Evolutionary conservation across 1,140 invertebrate species (phyloP).

Genomic region (Drosophila pallidifrons): DNA sequence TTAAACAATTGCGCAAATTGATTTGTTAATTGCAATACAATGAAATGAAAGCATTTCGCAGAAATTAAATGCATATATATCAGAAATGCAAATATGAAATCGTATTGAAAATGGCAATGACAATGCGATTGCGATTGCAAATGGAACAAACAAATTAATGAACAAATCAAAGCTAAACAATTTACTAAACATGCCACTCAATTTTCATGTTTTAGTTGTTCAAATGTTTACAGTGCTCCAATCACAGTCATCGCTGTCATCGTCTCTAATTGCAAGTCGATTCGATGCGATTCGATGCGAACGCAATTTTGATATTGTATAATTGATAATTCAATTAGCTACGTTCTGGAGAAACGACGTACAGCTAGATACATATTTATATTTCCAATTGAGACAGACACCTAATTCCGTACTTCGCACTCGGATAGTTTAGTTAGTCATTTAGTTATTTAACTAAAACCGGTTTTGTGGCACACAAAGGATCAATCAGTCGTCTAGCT

Average conservation of each 20-base stretch:
- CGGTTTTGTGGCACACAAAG: conserved; percentile 17
- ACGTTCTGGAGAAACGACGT: background rate
- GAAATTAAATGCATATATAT: background rate
- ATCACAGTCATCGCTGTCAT: background rate
- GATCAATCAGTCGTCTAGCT: conserved; percentile 14
- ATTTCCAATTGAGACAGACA: conserved; percentile 5
- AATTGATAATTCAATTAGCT: conserved; percentile 28
- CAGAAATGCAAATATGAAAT: conserved; percentile 9
- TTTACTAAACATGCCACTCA: conserved; percentile 42
- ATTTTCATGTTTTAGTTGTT: conserved; percentile 17
- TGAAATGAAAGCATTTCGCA: conserved; percentile 6
- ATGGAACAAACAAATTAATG: conserved; percentile 16
- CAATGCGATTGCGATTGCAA: conserved; percentile 5
- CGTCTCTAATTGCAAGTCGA: conserved; percentile 18
- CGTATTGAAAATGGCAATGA: background rate
- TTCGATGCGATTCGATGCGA: background rate
- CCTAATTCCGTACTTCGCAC: background rate
- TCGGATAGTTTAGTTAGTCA: background rate
- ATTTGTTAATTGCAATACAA: conserved; percentile 25
- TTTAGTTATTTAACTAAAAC: conserved; percentile 1
- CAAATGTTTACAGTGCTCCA: conserved; percentile 29
- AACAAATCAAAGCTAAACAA: conserved; percentile 45
- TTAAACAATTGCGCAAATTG: conserved; percentile 34
- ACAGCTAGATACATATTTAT: background rate
- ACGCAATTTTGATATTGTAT: background rate